A percentile compares a stretch with the other conserved stretches of the same genome.
phyloP scores from a whole-genome alignment of 2,888 invertebrate species.

The Eristalis arbustorum region DNA sequence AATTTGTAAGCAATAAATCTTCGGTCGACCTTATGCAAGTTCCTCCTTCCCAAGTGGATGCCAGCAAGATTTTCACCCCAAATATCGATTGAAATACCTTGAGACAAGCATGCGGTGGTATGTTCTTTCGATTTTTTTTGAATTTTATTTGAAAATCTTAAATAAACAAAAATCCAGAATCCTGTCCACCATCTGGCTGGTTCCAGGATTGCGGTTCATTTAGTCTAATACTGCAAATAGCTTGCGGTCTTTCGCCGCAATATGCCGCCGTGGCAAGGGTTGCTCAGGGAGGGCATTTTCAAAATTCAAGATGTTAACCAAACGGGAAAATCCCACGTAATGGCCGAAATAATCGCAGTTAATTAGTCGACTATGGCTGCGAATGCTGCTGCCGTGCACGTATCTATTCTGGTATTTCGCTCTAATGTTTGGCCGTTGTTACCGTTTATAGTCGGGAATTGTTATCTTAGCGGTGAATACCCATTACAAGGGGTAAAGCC shows the following conservation, averaged over 20 bases:
- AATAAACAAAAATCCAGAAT: slow-evolving; percentile 37
- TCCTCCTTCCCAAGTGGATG: background rate
- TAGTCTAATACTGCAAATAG: slow-evolving; percentile 58
- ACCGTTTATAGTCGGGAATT: slow-evolving; percentile 68
- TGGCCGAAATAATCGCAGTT: slow-evolving; percentile 81
- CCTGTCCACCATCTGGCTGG: slow-evolving; percentile 32
- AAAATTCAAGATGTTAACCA: slow-evolving; percentile 70
- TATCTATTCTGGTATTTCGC: slow-evolving; percentile 41
- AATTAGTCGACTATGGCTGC: slow-evolving; percentile 78
- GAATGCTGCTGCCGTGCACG: slow-evolving; percentile 34
- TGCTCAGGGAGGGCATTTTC: slow-evolving; percentile 48
- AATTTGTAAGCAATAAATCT: slow-evolving; percentile 69
- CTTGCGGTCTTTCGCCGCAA: slow-evolving; percentile 60
- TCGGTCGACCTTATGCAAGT: slow-evolving; percentile 57
- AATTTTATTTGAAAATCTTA: slow-evolving; percentile 36
- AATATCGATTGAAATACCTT: slow-evolving; percentile 25
- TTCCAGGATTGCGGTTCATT: slow-evolving; percentile 40
- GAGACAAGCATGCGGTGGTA: background rate
- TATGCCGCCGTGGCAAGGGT: slow-evolving; percentile 50
- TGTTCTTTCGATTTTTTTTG: background rate
- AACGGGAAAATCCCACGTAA: slow-evolving; percentile 80
- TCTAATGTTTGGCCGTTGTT: slow-evolving; percentile 64
- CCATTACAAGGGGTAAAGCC: slow-evolving; percentile 63
- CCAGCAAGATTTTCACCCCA: background rate
- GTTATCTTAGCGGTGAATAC: slow-evolving; percentile 68